A percentile compares a stretch with the other conserved stretches of the same genome.
Evolutionary conservation across 2,888 invertebrate species (phyloP).

Genomic region (Agriotes lineatus): DNA sequence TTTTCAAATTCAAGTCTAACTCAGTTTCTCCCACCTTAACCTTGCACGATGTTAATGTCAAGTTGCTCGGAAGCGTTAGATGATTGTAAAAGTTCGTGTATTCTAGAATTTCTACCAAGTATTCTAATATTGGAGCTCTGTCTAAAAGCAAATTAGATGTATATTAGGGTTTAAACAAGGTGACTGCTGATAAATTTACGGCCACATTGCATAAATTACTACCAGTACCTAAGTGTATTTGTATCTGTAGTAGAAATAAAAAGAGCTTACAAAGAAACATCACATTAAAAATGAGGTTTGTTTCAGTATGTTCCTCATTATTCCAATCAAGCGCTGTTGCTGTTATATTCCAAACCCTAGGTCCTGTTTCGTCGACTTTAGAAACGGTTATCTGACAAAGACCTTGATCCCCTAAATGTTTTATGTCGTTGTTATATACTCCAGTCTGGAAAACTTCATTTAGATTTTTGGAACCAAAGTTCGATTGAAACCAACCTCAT

Average conservation of each 20-base stretch:
- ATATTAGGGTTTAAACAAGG: too few species aligned
- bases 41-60: neutral
- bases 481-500: too few species aligned
- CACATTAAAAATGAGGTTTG: too few species aligned
- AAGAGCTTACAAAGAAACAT: too few species aligned
- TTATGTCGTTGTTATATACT: neutral
- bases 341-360: conserved; percentile 13
- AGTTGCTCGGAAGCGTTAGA: neutral
- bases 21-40: neutral
- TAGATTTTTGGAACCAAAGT: too few species aligned
- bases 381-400: conserved; percentile 10
- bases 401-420: neutral
- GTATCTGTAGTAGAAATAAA: too few species aligned
- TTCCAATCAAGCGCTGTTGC: neutral
- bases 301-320: too few species aligned
- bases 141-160: too few species aligned
- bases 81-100: conserved; percentile 8
- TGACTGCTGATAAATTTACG: too few species aligned
- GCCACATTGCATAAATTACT: too few species aligned
- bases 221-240: too few species aligned
- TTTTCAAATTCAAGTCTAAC: neutral
- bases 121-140: neutral
- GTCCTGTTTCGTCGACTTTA: conserved; percentile 18
- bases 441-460: too few species aligned
- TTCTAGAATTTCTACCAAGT: neutral